A percentile compares a stretch with the other conserved stretches of the same genome.
Conservation (phyloP, 2,888 invertebrate species). For the Cryptus viduatorius region DNA sequence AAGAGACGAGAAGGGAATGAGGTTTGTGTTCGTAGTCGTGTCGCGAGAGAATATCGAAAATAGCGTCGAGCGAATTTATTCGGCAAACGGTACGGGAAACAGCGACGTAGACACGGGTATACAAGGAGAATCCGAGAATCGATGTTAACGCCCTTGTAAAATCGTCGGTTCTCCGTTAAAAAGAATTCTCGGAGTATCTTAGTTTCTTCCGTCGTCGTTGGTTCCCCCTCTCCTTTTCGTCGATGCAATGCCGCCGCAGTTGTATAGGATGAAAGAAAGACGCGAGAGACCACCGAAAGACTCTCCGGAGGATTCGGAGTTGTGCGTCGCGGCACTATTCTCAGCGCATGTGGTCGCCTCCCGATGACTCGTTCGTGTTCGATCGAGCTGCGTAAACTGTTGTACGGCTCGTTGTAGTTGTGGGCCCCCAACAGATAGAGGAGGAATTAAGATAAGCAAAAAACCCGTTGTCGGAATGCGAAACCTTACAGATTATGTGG, state of each 20-base stretch:
- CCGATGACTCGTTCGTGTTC: conserved; percentile 62
- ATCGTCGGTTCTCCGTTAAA: conserved; percentile 62
- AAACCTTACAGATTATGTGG: conserved; percentile 72
- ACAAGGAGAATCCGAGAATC: conserved; percentile 69
- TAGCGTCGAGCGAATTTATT: conserved; percentile 66
- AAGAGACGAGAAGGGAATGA: not conserved
- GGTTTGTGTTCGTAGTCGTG: conserved; percentile 35
- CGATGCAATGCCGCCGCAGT: conserved; percentile 15
- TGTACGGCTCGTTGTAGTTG: too few relatives aligned
- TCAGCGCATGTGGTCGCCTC: conserved; percentile 63
- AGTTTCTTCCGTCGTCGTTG: conserved; percentile 29
- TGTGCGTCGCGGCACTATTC: conserved; percentile 61
- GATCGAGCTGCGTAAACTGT: conserved; percentile 48
- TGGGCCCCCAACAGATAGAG: conserved; percentile 52
- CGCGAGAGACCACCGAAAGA: conserved; percentile 45
- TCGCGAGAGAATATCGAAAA: conserved; percentile 58
- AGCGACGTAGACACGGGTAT: conserved; percentile 23
- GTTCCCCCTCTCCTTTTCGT: conserved; percentile 44
- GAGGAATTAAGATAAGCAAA: conserved; percentile 72
- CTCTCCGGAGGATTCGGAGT: conserved; percentile 37
- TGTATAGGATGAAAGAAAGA: conserved; percentile 58
- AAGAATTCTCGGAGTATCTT: conserved; percentile 56
- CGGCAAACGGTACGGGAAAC: conserved; percentile 33
- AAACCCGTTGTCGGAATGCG: conserved; percentile 75
- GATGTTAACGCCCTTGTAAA: conserved; percentile 76